Percentiles rank a stretch among this genome's conserved stretches.
These are phyloP conservation scores for Aphelinus atriplicis DNA, from an alignment of 1,140 invertebrate genomes.

Conservation along the genomic window DNA sequence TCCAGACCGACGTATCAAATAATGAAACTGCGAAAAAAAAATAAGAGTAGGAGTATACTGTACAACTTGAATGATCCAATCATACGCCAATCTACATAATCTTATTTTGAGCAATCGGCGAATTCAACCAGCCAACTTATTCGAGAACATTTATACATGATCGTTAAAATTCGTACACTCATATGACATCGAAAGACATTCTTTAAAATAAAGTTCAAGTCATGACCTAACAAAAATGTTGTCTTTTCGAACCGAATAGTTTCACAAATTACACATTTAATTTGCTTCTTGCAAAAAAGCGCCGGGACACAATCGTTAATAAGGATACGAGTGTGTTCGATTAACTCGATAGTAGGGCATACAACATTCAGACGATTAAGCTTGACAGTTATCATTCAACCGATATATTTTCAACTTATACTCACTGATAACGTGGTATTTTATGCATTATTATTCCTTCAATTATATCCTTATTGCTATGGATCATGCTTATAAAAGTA, in stretches of 20 bases:
- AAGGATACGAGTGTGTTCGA: constrained; percentile 3
- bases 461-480: constrained; percentile 39
- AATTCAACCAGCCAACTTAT: constrained; percentile 18
- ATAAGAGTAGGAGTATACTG: too few species aligned
- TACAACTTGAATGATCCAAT: too few species aligned
- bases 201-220: constrained; percentile 1
- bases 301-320: constrained; percentile 10
- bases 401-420: neutral
- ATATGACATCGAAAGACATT: constrained; percentile 19
- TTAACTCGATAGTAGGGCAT: constrained; percentile 7
- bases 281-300: constrained; percentile 8
- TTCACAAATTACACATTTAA: constrained; percentile 27
- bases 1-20: too few species aligned
- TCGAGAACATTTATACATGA: constrained; percentile 11
- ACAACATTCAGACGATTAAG: too few species aligned
- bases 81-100: too few species aligned
- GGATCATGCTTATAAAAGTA: constrained; percentile 57
- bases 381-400: too few species aligned
- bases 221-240: constrained; percentile 7
- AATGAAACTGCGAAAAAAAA: too few species aligned
- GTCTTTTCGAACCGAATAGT: constrained; percentile 20
- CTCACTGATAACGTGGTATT: constrained; percentile 16
- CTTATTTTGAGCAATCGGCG: constrained; percentile 14
- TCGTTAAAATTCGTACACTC: constrained; percentile 2
- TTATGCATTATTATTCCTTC: constrained; percentile 26